Conservation (phyloP, 1,140 invertebrate species). For the Chelonus insularis region DNA sequence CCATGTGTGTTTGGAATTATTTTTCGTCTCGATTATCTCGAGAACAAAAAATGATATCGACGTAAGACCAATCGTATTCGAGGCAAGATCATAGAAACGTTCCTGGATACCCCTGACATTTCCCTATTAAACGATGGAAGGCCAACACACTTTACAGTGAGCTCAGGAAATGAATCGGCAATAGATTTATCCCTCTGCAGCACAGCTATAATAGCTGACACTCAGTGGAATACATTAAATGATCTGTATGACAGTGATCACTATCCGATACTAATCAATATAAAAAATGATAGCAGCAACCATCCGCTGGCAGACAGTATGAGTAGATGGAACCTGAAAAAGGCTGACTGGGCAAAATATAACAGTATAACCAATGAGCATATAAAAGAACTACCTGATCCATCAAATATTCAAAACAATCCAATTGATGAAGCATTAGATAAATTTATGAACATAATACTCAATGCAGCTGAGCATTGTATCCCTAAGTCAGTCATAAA, state of each 20-base stretch:
- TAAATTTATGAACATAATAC: slow-evolving; percentile 29
- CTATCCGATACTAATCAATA: slow-evolving; percentile 36
- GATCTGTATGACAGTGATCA: slow-evolving; percentile 42
- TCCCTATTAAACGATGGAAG: slow-evolving; percentile 32
- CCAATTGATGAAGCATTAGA: slow-evolving; percentile 26
- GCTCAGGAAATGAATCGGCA: neutral
- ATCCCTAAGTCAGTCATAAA: slow-evolving; percentile 34
- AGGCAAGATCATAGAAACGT: slow-evolving; percentile 37
- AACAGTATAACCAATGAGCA: slow-evolving; percentile 20
- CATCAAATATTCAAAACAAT: neutral
- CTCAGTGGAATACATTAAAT: slow-evolving; percentile 29
- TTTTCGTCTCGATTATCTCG: no score
- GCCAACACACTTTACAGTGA: neutral
- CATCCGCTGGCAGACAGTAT: slow-evolving; percentile 3
- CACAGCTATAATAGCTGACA: no score
- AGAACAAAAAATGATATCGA: no score
- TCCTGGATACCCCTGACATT: slow-evolving; percentile 27
- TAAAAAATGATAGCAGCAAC: slow-evolving; percentile 24
- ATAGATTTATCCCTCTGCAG: slow-evolving; percentile 16
- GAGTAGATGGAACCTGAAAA: slow-evolving; percentile 34
- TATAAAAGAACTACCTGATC: neutral
- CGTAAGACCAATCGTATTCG: slow-evolving; percentile 35
- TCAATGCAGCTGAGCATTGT: slow-evolving; percentile 28
- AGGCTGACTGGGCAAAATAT: slow-evolving; percentile 36
- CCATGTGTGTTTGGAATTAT: no score